Base-by-base conservation (phyloP, 2,888 invertebrate species). In the Molorchus minor region DNA sequence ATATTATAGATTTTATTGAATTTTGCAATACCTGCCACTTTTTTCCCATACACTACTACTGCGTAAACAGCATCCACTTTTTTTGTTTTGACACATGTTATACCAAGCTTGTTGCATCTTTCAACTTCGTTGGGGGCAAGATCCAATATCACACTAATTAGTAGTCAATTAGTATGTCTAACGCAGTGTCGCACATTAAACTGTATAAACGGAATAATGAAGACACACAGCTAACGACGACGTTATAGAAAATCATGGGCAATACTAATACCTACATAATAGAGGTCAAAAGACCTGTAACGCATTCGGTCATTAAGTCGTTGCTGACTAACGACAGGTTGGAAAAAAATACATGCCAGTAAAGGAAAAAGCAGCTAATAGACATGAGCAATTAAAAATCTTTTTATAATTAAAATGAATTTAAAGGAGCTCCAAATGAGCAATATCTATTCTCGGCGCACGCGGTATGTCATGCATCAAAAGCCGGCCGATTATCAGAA, bases 381-480 rank as follows among this genome's bases (percentile, higher is more conserved):
- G 75, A 75, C 70, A 47, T 59, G 72, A 72, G 75, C 78, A 79
- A 79, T 79, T 79, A 79, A 79, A 79, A 79, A 78, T 78, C 76
- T 77, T 79, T 77, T 77, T 77, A 75, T 79, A 79, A 79, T 78
- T 77, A 78, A 75, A 72, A 76, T 71, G 76, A 76, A 77, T 77
- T 75, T 74, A 71, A 76, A 77, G 64, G 67, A 71, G 71, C 62
- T 68, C 68, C 64, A 77, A 79, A 79, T 77, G 76, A 78, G 79
- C 78, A 75, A 79, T 79, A 78, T 79, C 78, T 79, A 79, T 79
- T 76, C 79, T 61, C 65, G 61, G 38, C 73, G 75, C 73, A 70
- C 65, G 62, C 60, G 67, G 69, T 63, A 64, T 72, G 74, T 64
- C 73, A 75, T 76, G 75, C 73, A 75, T 76, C 77, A 76, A 77